Percentiles rank a stretch among this genome's conserved stretches.
These are phyloP conservation scores for Eremobia ochroleuca DNA, from an alignment of 2,888 invertebrate genomes.

Conservation along the genomic window DNA sequence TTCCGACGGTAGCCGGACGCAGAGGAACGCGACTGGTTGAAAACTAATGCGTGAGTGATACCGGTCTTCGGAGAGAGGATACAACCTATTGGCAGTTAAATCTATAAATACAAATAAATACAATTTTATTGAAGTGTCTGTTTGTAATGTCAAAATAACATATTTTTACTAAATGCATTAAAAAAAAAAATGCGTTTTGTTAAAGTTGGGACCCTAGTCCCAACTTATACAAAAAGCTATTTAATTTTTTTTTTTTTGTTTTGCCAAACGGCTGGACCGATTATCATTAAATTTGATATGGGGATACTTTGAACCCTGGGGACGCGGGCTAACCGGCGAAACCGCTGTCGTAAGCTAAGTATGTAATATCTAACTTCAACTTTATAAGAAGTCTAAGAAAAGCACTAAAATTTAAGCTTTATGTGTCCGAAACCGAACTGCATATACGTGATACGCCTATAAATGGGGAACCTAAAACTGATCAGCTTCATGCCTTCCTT, in stretches of 20 bases:
- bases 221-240: no score
- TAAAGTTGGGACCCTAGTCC: no score
- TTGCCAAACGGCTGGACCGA: not conserved
- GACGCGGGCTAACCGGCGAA: not conserved
- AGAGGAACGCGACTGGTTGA: constrained; percentile 31
- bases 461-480: not conserved
- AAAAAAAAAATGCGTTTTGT: no score
- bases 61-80: constrained; percentile 3
- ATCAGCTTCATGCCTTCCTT: not conserved
- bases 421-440: not conserved
- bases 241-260: no score
- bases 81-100: not conserved
- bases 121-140: not conserved
- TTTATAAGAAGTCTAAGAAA: constrained; percentile 7
- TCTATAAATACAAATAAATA: not conserved
- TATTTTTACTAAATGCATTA: not conserved
- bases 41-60: constrained; percentile 32
- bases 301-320: not conserved
- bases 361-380: constrained; percentile 12
- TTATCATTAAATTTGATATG: not conserved
- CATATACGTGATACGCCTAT: constrained; percentile 29
- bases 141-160: not conserved
- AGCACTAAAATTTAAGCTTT: constrained; percentile 19
- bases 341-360: not conserved
- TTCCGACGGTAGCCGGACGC: constrained; percentile 49